These are phyloP conservation scores for Hippopotamus amphibius DNA, from an alignment of 2,113 vertebrate species.

Conservation along the genomic window DNA sequence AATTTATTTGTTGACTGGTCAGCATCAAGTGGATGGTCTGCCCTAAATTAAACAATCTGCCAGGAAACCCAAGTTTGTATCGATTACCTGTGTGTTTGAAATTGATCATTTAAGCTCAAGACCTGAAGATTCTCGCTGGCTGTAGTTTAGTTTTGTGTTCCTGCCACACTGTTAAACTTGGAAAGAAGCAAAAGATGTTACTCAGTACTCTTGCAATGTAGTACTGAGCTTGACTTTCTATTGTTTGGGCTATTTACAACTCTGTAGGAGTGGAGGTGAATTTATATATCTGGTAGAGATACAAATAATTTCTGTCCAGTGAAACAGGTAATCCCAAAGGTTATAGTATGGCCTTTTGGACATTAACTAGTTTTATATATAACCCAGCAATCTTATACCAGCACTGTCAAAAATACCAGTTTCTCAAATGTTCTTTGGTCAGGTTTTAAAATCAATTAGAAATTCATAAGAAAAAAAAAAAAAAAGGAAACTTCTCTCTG, in stretches of 20 bases:
- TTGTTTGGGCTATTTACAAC: constrained; percentile 2
- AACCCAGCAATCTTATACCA: constrained; percentile 17
- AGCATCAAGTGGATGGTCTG: neutral
- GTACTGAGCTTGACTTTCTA: neutral
- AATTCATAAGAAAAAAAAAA: neutral
- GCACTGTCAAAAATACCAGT: neutral
- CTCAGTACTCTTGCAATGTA: neutral
- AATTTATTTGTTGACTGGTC: neutral
- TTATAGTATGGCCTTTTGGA: neutral
- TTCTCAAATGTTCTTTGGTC: constrained; percentile 24
- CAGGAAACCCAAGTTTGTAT: neutral
- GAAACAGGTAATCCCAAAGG: neutral
- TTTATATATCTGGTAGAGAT: neutral
- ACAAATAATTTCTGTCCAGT: neutral
- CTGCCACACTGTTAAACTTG: neutral
- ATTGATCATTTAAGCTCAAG: neutral
- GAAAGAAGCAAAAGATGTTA: constrained; percentile 2
- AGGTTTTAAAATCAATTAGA: neutral
- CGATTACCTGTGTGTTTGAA: neutral
- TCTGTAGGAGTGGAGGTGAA: neutral
- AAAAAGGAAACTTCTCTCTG: neutral
- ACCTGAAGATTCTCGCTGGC: neutral
- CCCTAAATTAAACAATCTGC: neutral
- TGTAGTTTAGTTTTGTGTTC: neutral
- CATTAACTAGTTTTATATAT: neutral